phyloP scores from a whole-genome alignment of 2,888 invertebrate genomes.

The Hyposoter dolosus region DNA sequence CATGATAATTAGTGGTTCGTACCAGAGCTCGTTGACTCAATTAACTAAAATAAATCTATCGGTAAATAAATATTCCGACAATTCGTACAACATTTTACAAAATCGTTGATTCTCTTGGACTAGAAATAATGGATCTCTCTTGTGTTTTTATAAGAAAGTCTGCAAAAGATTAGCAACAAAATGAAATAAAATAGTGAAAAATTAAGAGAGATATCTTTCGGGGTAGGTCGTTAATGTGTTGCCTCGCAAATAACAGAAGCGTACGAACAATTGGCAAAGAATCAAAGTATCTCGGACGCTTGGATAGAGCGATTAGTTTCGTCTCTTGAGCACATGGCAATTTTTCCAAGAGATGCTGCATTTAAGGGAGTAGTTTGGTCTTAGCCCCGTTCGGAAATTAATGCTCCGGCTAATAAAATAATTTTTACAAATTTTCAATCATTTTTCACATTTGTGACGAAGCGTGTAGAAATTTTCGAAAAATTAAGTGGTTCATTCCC shows the following conservation, averaged over 20 bases:
- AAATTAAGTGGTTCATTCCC: not conserved
- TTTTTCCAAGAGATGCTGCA: constrained; percentile 2
- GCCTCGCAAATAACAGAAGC: constrained; percentile 35
- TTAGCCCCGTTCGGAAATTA: too few species aligned
- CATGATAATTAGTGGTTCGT: not conserved
- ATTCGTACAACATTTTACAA: constrained; percentile 15
- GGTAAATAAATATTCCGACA: constrained; percentile 47
- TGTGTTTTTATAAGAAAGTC: not conserved
- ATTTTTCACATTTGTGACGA: not conserved
- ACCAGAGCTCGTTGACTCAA: constrained; percentile 31
- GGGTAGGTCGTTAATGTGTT: constrained; percentile 38
- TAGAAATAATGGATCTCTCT: constrained; percentile 12
- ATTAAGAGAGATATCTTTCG: constrained; percentile 35
- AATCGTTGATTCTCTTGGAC: constrained; percentile 14
- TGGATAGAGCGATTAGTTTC: constrained; percentile 26
- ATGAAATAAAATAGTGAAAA: constrained; percentile 25
- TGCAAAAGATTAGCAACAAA: not conserved
- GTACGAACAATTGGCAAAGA: constrained; percentile 57
- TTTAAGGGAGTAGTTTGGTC: not conserved
- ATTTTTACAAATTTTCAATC: not conserved
- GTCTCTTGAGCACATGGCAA: not conserved
- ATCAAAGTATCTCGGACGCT: constrained; percentile 51
- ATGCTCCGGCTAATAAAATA: not conserved
- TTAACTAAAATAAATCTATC: constrained; percentile 57
- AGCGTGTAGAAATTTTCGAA: not conserved